A percentile compares a stretch with the other conserved stretches of the same genome.
phyloP scores from a whole-genome alignment of 2,888 invertebrate genomes.

The Eupithecia abbreviata region DNA sequence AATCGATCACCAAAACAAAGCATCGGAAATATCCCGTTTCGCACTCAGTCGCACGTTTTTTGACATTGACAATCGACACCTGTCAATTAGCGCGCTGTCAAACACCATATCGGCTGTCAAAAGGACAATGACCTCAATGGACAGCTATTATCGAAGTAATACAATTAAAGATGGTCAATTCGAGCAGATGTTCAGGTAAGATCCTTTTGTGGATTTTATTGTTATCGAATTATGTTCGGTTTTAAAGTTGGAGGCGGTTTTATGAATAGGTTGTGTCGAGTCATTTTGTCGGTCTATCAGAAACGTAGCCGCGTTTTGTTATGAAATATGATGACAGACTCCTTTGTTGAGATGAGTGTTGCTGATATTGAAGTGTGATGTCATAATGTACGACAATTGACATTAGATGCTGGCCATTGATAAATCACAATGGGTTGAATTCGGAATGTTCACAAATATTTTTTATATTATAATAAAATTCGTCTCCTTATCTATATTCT shows the following conservation, averaged over 20 bases:
- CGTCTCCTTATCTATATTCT: neutral
- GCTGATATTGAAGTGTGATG: slow-evolving; percentile 31
- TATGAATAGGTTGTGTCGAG: slow-evolving; percentile 48
- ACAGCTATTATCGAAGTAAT: slow-evolving; percentile 43
- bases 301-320: slow-evolving; percentile 50
- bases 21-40: slow-evolving; percentile 53
- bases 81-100: slow-evolving; percentile 68
- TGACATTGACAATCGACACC: slow-evolving; percentile 50
- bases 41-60: slow-evolving; percentile 38
- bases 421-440: slow-evolving; percentile 29
- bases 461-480: slow-evolving; percentile 2
- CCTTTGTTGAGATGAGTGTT: slow-evolving; percentile 45
- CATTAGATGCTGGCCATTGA: slow-evolving; percentile 35
- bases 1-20: slow-evolving; percentile 62
- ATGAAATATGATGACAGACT: slow-evolving; percentile 54
- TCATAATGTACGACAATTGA: slow-evolving; percentile 34
- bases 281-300: slow-evolving; percentile 46
- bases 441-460: slow-evolving; percentile 22
- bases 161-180: slow-evolving; percentile 59
- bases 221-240: slow-evolving; percentile 38
- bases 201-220: slow-evolving; percentile 30
- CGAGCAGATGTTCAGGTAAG: slow-evolving; percentile 50
- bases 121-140: slow-evolving; percentile 51
- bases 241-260: slow-evolving; percentile 33
- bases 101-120: slow-evolving; percentile 45